Evolutionary conservation across 2,113 vertebrate genomes (phyloP), one percentile per base, ranked within the genome.

Genomic region (Puffinus mauretanicus): DNA sequence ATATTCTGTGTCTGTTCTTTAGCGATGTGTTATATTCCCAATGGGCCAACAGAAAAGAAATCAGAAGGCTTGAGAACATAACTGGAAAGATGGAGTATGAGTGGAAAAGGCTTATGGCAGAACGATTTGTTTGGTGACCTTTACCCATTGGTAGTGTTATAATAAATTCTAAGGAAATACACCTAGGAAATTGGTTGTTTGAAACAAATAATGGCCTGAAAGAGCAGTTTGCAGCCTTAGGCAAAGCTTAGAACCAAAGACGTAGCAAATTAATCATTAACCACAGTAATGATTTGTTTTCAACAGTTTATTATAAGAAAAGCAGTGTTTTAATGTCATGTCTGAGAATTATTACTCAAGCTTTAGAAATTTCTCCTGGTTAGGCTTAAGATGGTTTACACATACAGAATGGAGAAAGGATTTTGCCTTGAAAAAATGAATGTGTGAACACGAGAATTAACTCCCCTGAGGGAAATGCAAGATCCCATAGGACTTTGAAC

Each of bases 241-340:
- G 90, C 82, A 91, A 90, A 93, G 32, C 65, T 90, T 87, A 90
- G 86, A 69, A 67, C 30, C 36, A 88, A 94, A 95, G 86, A 82
- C 55, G 21, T 95, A 94, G 54, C 18, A 85, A 95, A 92, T 70
- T 92, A 97, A 96, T 93, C 57, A 92, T 96, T 97, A 92, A 88
- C 47, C 69, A 38, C 38, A 60, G 30, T 81, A 90, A 86, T 49
- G 61, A 69, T 84, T 93, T 84, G 46, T 86, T 95, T 89, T 55
- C 67, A 40, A 16, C 44, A 52, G 24, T 91, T 94, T 92, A 67
- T 93, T 92, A 11, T 90, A 82, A 60, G 52, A 97, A 94, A 84
- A 47, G 21, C 12, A 55, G 34, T 13, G 61, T 77, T 90, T 94
- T 94, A 55, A 81, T 81, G 82, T 69, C 38, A 77, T 25, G 29